Base-by-base conservation (phyloP, 2,888 invertebrate genomes). In the Linyphia triangularis region DNA sequence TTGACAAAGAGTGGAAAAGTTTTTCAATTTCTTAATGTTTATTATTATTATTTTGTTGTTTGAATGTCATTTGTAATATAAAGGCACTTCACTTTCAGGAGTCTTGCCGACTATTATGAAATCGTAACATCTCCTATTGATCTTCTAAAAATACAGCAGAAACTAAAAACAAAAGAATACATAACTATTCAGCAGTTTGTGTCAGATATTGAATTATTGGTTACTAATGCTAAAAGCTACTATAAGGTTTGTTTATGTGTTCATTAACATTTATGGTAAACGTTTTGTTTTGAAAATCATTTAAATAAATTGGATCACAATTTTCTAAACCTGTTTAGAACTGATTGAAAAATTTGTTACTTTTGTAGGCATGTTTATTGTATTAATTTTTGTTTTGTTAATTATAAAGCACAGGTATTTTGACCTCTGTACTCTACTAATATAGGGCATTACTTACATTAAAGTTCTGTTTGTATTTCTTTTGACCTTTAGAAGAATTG, bases 101-200 rank as follows among this genome's bases (percentile, higher is more conserved):
- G 84, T 40, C 73, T 89, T 24, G 93, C 92, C 70, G 93, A 94
- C 89, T 94, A 94, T 91, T 93, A 94, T 91, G 93, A 94, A 92
- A 96, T 97, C 51, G 97, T 99, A 1, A 95, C 95, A 7, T 97
- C 97, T 92, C 99, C 99, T 0, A 99, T 99, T 92, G 99, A 99
- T 93, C 94, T 99, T 92, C 93, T 98, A 61, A 95, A 96, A 93
- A 97, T 99, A 2, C 98, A 99, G 93, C 98, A 98, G 92, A 99
- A 99, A 93, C 93, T 99, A 10, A 98, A 98, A 94, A 98, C 97
- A 0, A 99, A 99, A 91, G 98, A 98, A 81, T 99, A 99, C 93
- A 96, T 96, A 91, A 97, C 98, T 92, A 95, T 99, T 91, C 98
- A 98, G 37, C 97, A 98, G 92, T 94, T 99, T 89, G 95, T 97